Evolutionary conservation across 2,113 vertebrate genomes (phyloP), one percentile per base, ranked within the genome.

Genomic region (Istiophorus platypterus): DNA sequence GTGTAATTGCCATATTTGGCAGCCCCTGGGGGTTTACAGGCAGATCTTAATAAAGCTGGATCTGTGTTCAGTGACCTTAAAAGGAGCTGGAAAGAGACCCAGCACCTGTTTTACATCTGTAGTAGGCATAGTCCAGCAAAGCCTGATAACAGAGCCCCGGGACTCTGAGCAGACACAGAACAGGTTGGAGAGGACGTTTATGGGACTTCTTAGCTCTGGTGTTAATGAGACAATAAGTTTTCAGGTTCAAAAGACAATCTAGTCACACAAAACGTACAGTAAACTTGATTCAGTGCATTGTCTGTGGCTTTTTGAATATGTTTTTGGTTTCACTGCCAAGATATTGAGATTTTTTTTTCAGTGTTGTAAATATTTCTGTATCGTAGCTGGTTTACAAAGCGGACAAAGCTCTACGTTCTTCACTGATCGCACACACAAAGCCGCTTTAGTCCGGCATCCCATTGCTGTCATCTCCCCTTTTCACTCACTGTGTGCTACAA

Each of bases 1-100:
- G 77, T 83, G 75, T 91, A 85, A 89, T 93, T 91, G 81, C 95
- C 94, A 90, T 96, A 95, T 96, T 95, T 94, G 95, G 95, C 89
- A 88, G 89, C 89, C 82, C 86, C 86, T 45, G 24, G 80, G 89
- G 86, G 84, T 92, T 90, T 91, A 89, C 89, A 88, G 90, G 73
- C 92, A 82, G 89, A 88, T 94, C 92, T 94, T 94, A 94, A 94
- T 94, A 94, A 94, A 94, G 88, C 80, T 74, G 79, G 87, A 92
- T 94, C 89, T 87, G 86, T 86, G 73, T 90, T 81, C 91, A 86
- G 89, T 93, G 90, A 78, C 95, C 95, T 94, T 95, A 95, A 94
- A 95, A 95, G 95, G 95, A 94, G 85, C 90, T 92, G 74, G 75
- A 84, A 76, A 76, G 76, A 81, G 85, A 90, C 64, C 75, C 85